Evolutionary conservation across 2,113 vertebrate genomes (phyloP).

Genomic region (Cebus imitator): DNA sequence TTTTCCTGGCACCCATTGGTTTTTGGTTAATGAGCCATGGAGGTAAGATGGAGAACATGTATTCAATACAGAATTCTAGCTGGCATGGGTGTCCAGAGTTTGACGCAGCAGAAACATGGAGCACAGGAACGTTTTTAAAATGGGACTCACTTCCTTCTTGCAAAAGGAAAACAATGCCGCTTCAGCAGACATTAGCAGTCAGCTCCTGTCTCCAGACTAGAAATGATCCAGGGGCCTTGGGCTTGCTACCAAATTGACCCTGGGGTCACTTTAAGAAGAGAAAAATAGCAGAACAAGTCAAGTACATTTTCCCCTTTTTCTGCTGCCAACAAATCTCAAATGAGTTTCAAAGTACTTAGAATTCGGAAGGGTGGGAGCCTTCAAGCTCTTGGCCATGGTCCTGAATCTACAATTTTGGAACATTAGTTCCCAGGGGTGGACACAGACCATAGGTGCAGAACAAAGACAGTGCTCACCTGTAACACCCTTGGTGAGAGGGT

Average conservation of each 20-base stretch:
- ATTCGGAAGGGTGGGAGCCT: constrained; percentile 29
- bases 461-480: background rate
- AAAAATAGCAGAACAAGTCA: constrained; percentile 46
- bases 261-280: constrained; percentile 32
- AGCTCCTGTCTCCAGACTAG: background rate
- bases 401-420: constrained; percentile 28
- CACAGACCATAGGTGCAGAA: background rate
- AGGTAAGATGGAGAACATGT: background rate
- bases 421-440: background rate
- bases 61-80: background rate
- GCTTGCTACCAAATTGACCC: background rate
- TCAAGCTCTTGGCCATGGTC: background rate
- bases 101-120: background rate
- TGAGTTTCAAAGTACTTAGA: constrained; percentile 27
- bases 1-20: background rate
- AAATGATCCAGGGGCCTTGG: background rate
- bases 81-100: background rate
- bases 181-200: background rate
- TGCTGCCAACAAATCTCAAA: constrained; percentile 36
- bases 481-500: background rate
- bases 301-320: constrained; percentile 36
- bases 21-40: too few species aligned
- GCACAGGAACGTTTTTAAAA: background rate
- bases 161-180: background rate
- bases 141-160: background rate